These are phyloP conservation scores for Calliphora vicina DNA, from an alignment of 1,140 invertebrate genomes.

Conservation along the genomic window DNA sequence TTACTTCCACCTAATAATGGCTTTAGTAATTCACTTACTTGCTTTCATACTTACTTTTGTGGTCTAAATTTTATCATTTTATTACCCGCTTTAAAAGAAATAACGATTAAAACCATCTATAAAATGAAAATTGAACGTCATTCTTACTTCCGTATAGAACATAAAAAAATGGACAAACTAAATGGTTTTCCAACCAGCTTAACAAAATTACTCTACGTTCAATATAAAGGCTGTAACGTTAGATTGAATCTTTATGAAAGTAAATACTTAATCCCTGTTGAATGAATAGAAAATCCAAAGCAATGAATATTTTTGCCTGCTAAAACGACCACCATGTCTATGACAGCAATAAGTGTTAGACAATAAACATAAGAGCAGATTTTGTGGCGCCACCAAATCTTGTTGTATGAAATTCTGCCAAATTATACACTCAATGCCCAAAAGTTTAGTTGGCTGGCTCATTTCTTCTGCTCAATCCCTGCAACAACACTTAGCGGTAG, in stretches of 20 bases:
- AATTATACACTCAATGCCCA: too few relatives aligned
- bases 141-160: too few relatives aligned
- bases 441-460: too few relatives aligned
- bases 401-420: constrained; percentile 13
- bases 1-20: neutral
- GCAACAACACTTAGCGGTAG: too few relatives aligned
- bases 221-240: constrained; percentile 55
- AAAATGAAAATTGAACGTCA: too few relatives aligned
- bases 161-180: neutral
- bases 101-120: neutral
- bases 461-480: too few relatives aligned
- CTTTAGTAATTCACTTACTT: neutral
- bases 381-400: constrained; percentile 7
- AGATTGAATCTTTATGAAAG: constrained; percentile 57
- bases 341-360: neutral
- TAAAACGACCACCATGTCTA: neutral
- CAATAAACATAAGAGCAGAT: neutral
- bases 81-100: neutral
- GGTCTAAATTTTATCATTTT: neutral
- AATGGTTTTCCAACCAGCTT: neutral
- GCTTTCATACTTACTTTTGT: too few relatives aligned
- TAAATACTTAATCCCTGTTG: constrained; percentile 58
- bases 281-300: constrained; percentile 46
- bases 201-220: constrained; percentile 40
- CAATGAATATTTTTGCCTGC: constrained; percentile 4